Base-by-base conservation (phyloP, 2,888 invertebrate genomes). In the Cetonia aurata region DNA sequence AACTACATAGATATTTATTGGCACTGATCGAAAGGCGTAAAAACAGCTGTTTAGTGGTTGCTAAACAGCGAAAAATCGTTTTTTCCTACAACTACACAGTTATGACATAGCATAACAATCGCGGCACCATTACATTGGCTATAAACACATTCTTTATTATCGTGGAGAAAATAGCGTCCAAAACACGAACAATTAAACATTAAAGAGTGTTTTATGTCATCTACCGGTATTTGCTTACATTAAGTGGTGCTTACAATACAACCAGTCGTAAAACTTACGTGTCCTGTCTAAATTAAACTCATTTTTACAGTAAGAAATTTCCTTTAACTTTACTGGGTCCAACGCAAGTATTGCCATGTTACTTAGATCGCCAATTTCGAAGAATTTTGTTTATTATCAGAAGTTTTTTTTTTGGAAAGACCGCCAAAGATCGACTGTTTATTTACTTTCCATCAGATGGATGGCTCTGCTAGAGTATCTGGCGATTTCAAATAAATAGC, bases 201-300 rank as follows among this genome's bases (percentile, higher is more conserved):
- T 33, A 65, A 50, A 55, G 42, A 60, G 50, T 37, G 33, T 65
- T 48, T 50, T 50, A 65, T 33, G 37, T 65, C 62, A 37, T 65
- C 50, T 37, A 65, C 62, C 37, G 50, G 50, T 17, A 65, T 50
- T 65, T 65, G 62, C 62, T 65, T 50, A 65, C 50, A 65, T 52
- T 65, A 65, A 65, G 62, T 65, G 62, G 62, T 65, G 62, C 48
- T 65, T 33, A 48, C 48, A 65, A 65, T 65, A 65, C 50, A 65
- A 65, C 50, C 37, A 50, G 50, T 41, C 62, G 50, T 65, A 65
- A 65, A 65, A 50, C 50, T 65, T 50, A n/a, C 12, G 37, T 41
- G 37, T 25, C 25, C 52, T 37, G 37, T 3, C 2, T 37, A 37
- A 37, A 37, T 37, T 6, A 37, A 37, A 37, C 37, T 6, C 8